These are phyloP conservation scores for Conus ventricosus DNA, from an alignment of 1,140 invertebrate species.

Conservation along the genomic window DNA sequence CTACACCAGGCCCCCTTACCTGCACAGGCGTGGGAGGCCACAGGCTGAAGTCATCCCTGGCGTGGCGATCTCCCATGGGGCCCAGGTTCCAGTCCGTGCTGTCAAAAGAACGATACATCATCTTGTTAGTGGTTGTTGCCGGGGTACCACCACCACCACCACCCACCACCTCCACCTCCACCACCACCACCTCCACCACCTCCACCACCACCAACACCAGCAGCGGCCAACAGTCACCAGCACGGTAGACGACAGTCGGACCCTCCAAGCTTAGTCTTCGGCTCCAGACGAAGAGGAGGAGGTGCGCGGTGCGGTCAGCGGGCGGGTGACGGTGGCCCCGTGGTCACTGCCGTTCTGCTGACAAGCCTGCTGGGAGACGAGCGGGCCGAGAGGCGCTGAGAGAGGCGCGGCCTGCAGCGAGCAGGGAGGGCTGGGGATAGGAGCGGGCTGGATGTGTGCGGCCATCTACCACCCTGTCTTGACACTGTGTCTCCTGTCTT, in stretches of 20 bases:
- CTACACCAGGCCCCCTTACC: constrained; percentile 8
- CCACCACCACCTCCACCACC: not conserved
- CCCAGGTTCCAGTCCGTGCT: constrained; percentile 32
- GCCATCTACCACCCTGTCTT: constrained; percentile 6
- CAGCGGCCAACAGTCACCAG: not conserved
- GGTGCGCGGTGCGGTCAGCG: no score
- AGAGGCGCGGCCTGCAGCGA: not conserved
- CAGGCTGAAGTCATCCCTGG: constrained; percentile 29
- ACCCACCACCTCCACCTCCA: not conserved
- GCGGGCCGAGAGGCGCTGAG: not conserved
- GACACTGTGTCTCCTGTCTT: not conserved
- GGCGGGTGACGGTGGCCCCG: no score
- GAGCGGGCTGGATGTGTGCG: not conserved
- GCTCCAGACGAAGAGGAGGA: no score
- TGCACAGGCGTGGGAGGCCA: constrained; percentile 25
- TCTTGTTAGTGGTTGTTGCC: not conserved
- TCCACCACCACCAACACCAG: not conserved
- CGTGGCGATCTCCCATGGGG: constrained; percentile 15
- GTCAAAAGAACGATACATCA: constrained; percentile 38
- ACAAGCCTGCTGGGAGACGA: not conserved
- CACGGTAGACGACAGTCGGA: no score
- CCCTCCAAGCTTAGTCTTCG: no score
- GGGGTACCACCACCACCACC: not conserved
- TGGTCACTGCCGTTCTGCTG: no score
- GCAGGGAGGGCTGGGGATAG: not conserved